Evolutionary conservation across 2,797 vertebrate genomes (phyloP).

Genomic region (Leptoclinus maculatus): DNA sequence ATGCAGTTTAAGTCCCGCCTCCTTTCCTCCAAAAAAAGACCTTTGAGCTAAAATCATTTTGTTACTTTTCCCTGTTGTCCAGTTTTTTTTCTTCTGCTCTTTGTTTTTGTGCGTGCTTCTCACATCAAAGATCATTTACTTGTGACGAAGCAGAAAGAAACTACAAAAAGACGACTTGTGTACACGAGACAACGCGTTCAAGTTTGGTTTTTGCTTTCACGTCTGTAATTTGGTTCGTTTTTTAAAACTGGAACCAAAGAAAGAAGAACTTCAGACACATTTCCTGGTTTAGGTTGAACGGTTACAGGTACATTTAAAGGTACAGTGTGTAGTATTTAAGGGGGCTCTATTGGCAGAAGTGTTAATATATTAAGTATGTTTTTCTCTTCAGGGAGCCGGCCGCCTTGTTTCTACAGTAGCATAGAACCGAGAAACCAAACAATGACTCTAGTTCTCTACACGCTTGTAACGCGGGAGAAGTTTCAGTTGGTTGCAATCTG

Average conservation of each 20-base stretch:
- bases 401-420: background rate
- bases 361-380: background rate
- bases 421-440: background rate
- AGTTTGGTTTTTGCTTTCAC: background rate
- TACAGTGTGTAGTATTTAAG: background rate
- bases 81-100: background rate
- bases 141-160: background rate
- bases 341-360: background rate
- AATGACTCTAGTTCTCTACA: background rate
- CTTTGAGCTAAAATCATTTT: background rate
- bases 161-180: background rate
- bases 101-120: background rate
- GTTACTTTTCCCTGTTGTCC: background rate
- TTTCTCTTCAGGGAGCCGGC: background rate
- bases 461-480: background rate
- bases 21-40: background rate
- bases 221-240: background rate
- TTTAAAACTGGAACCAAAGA: background rate
- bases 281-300: background rate
- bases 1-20: background rate
- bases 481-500: background rate
- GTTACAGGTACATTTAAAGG: background rate
- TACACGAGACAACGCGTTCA: background rate
- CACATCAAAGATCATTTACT: background rate
- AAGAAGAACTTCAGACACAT: background rate